Evolutionary conservation across 2,888 invertebrate species (phyloP), one percentile per base, ranked within the genome.

Genomic region (Rotaria macrura): DNA sequence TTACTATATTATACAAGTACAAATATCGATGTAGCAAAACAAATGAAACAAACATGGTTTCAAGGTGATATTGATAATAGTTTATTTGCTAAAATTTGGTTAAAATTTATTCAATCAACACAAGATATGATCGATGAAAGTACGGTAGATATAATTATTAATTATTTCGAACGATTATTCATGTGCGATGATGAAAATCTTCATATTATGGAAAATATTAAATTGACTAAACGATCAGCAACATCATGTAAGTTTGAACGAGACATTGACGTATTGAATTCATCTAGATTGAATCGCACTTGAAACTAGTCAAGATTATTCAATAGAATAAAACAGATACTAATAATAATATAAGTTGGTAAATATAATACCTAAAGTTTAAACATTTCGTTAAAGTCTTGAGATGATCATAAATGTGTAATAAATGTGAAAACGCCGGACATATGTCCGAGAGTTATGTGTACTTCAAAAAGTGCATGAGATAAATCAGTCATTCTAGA

Each of bases 1-100:
- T 43, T 79, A 79, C n/a, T 74, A 14, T 79, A 79, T 43, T 79
- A 79, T n/a, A 43, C 79, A 79, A 79, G 79, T 79, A 79, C 79
- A 79, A 79, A 79, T 43, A 79, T n/a, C 14, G 25, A 79, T n/a
- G 43, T 25, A 12, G 79, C 79, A 4, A 25, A 79, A 43, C 79
- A 79, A 79, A 79, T 79, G 79, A 79, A 79, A 79, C 40, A 43
- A 43, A n/a, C 25, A 43, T 79, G 79, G 79, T 79, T 79, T 43
- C 2, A 43, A 25, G 79, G 43, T n/a, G 14, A 40, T 43, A 43
- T 43, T n/a, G 79, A 79, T 9, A 65, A 65, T 29, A 79, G 43
- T 25, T 12, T 79, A 43, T 79, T 79, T 43, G 43, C 43, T 6
- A 43, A 79, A 43, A n/a, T 79, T 79, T 43, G 25, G n/a, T 79